A percentile compares a stretch with the other conserved stretches of the same genome.
phyloP scores from a whole-genome alignment of 2,888 invertebrate species.

The Antheraea yamamai region DNA sequence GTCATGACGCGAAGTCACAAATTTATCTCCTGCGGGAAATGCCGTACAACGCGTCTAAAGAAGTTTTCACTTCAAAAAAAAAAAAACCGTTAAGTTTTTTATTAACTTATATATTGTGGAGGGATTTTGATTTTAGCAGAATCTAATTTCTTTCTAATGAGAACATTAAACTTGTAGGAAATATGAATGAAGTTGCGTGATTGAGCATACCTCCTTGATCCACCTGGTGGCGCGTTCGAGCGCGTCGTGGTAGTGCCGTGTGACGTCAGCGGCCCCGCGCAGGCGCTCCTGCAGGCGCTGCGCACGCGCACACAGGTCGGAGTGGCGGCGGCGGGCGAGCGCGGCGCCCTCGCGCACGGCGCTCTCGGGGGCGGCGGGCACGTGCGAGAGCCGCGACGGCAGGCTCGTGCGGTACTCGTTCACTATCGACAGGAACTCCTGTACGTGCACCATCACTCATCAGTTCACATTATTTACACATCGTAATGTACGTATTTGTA shows the following conservation, averaged over 20 bases:
- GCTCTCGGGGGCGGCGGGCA: conserved; percentile 86
- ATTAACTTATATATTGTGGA: no score
- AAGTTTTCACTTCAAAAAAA: no score
- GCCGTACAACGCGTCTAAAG: no score
- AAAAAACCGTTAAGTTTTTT: no score
- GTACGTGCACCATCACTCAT: conserved; percentile 12
- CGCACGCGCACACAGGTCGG: conserved; percentile 91
- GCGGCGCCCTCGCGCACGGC: conserved; percentile 91
- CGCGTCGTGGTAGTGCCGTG: conserved; percentile 87
- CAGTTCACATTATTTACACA: no score
- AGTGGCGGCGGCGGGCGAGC: conserved; percentile 89
- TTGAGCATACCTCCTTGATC: conserved; percentile 84
- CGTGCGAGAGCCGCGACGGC: conserved; percentile 91
- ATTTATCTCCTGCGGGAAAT: no score
- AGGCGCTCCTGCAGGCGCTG: conserved; percentile 92
- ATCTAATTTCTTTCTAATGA: no score
- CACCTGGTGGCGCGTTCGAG: conserved; percentile 90
- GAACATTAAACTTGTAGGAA: not conserved
- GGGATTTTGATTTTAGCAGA: no score
- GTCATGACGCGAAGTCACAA: no score
- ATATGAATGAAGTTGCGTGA: no score
- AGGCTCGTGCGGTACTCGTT: conserved; percentile 94
- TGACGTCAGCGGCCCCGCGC: conserved; percentile 86
- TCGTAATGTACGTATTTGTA: no score
- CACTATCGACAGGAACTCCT: conserved; percentile 90